Base-by-base conservation (phyloP, 1,140 invertebrate species). In the Ptiloglossa arizonensis region DNA sequence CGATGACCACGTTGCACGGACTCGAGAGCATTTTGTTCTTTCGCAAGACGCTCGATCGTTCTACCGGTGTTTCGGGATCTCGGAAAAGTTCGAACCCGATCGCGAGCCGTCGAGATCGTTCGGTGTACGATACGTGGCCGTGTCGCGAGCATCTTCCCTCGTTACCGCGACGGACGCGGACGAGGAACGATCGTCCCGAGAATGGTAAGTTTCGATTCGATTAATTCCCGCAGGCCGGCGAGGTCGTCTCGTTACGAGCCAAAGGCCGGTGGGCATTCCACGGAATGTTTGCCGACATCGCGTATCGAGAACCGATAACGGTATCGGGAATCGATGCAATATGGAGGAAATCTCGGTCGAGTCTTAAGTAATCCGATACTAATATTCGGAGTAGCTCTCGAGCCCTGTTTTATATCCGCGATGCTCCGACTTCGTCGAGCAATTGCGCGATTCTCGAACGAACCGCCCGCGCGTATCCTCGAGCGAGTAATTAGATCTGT, bases 221-320 rank as follows among this genome's bases (percentile, higher is more conserved):
- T 66, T 56, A 74, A 54, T 41, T 27, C 38, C 24, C 50, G 22
- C 35, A 6, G 13, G 9, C 29, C 29, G 5, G 22, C 46, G 29
- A 17, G 29, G 11, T 15, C 11, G 35, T 24, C 22, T 46, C 5
- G 19, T 19, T 54, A 22, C 15, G 35, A 22, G 17, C 46, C 17
- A 13, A 17, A 29, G 15, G 27, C 22, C n/a, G 56, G 46, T 69
- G 15, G 35, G 29, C 41, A 41, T 41, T 13, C 41, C 32, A 2
- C 19, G 8, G 2, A 22, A 38, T 54, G 35, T 72, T 24, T 13
- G 15, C 24, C 11, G 22, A 35, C 17, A 2, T 52, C 1, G 38
- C 29, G 56, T 22, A 32, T 57, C 24, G 71, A 19, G n/a, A 74
- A 66, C 5, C 50, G 48, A 56, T 64, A 52, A 11, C 17, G 2